A percentile compares a stretch with the other conserved stretches of the same genome.
Conservation (phyloP, 2,888 invertebrate genomes). For the Branchipolynoe longqiensis region DNA sequence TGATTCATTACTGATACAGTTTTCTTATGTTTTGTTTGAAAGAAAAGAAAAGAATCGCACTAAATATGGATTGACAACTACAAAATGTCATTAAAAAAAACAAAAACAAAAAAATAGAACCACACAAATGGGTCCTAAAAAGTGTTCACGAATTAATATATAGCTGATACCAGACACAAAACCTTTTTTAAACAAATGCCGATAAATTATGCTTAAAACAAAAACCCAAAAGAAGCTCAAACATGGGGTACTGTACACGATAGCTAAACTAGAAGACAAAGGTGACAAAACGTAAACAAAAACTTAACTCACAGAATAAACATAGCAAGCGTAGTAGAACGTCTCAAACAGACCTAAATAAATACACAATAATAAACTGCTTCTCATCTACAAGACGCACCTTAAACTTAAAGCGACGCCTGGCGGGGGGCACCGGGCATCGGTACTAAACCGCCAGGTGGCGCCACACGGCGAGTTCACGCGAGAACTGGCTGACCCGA, state of each 20-base stretch:
- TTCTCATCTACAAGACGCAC: no score
- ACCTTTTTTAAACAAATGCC: background rate
- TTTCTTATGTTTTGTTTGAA: conserved; percentile 43
- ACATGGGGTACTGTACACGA: conserved; percentile 8
- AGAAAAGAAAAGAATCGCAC: background rate
- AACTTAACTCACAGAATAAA: background rate
- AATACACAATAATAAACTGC: no score
- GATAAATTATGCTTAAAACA: conserved; percentile 14
- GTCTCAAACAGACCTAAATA: background rate
- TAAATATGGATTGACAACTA: background rate
- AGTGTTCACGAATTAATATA: background rate
- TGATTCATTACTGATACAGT: conserved; percentile 47
- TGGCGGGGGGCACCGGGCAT: no score
- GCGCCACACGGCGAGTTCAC: no score
- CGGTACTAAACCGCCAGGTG: no score
- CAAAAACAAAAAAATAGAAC: background rate
- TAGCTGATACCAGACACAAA: background rate
- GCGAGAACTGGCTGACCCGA: no score
- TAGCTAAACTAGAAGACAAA: background rate
- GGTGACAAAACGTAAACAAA: conserved; percentile 25
- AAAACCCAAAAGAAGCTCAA: no score
- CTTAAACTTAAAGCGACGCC: no score
- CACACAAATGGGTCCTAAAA: background rate
- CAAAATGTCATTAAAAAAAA: background rate
- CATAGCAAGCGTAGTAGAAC: background rate